These are phyloP conservation scores for Oppia nitens DNA, from an alignment of 1,140 invertebrate genomes.

Conservation along the genomic window DNA sequence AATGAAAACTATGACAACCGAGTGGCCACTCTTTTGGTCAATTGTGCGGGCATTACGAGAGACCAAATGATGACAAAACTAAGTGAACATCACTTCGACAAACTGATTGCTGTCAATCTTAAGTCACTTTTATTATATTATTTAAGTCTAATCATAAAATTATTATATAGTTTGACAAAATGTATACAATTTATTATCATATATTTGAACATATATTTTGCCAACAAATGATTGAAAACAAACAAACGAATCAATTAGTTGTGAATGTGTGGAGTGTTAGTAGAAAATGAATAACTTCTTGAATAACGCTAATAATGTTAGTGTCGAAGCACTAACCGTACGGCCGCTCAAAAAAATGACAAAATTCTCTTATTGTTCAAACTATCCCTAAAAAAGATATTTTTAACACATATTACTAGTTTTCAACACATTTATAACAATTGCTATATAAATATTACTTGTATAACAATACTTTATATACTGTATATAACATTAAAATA, in stretches of 20 bases:
- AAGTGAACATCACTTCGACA: conserved; percentile 54
- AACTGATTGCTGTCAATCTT: conserved; percentile 68
- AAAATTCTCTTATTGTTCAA: conserved; percentile 57
- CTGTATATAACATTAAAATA: no score
- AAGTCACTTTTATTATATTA: conserved; percentile 42
- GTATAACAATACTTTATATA: no score
- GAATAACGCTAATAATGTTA: conserved; percentile 72
- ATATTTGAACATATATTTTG: conserved; percentile 7
- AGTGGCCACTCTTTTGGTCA: conserved; percentile 57
- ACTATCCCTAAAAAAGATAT: conserved; percentile 61
- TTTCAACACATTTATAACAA: no score
- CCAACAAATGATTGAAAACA: conserved; percentile 17
- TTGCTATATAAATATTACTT: no score
- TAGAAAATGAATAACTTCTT: conserved; percentile 66
- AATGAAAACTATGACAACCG: conserved; percentile 37
- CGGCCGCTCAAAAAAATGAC: conserved; percentile 67
- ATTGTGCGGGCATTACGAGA: conserved; percentile 70
- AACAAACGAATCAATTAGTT: conserved; percentile 39
- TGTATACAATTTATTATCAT: neutral
- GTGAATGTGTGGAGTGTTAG: conserved; percentile 68
- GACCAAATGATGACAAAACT: conserved; percentile 67
- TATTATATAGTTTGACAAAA: no score
- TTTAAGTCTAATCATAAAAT: conserved; percentile 12
- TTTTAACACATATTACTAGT: neutral
- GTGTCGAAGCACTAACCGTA: conserved; percentile 65